A percentile compares a stretch with the other conserved stretches of the same genome.
phyloP scores from a whole-genome alignment of 2,888 invertebrate species.

The Lampropteryx suffumata region DNA sequence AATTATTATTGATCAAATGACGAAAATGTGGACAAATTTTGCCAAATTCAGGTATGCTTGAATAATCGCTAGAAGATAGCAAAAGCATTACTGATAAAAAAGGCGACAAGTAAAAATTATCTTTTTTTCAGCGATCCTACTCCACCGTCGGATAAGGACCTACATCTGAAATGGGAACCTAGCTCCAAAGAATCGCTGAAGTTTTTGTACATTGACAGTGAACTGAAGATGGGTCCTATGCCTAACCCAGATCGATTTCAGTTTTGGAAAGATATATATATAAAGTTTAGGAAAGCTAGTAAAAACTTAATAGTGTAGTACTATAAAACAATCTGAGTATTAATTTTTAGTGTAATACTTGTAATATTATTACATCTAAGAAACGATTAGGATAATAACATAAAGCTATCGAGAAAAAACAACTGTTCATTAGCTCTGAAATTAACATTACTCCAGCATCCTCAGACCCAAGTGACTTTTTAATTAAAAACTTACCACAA shows the following conservation, averaged over 20 bases:
- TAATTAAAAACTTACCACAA: constrained; percentile 40
- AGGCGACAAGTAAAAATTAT: too few relatives aligned
- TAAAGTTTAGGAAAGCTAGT: constrained; percentile 28
- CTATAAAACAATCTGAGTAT: too few relatives aligned
- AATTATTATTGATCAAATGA: constrained; percentile 57
- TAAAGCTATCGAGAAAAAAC: constrained; percentile 2
- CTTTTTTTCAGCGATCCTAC: too few relatives aligned
- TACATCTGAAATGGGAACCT: too few relatives aligned
- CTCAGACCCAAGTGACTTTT: constrained; percentile 24
- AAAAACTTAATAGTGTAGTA: too few relatives aligned
- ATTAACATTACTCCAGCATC: constrained; percentile 8
- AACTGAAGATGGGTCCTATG: constrained; percentile 38
- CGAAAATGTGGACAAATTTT: constrained; percentile 69
- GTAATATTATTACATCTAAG: background rate
- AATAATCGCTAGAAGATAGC: too few relatives aligned
- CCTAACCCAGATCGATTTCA: constrained; percentile 27
- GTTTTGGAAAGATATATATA: constrained; percentile 38
- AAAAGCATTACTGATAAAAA: too few relatives aligned
- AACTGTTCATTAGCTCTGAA: constrained; percentile 7
- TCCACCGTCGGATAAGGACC: too few relatives aligned
- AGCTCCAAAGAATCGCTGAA: constrained; percentile 4
- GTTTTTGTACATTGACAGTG: constrained; percentile 35
- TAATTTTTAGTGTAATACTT: too few relatives aligned
- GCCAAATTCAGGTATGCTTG: constrained; percentile 74
- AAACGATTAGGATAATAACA: background rate